Evolutionary conservation across 2,888 invertebrate species (phyloP), one percentile per base, ranked within the genome.

Genomic region (Aphodius granarius): DNA sequence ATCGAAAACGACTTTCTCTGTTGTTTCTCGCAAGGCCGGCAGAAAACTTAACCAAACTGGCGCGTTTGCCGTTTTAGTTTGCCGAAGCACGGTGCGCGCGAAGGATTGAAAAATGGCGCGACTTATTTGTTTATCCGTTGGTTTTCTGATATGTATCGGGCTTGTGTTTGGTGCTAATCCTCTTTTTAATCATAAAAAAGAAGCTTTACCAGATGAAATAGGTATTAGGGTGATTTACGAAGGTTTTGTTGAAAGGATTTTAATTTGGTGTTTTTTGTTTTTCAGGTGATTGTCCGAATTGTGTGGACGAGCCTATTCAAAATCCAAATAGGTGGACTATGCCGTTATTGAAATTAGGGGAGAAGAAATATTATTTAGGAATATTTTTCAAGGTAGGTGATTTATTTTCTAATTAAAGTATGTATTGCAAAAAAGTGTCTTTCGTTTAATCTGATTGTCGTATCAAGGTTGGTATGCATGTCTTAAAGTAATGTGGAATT

Each of bases 301-400:
- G 95, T 85, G 92, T 92, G 78, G 93, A 93, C 81, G 95, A 95
- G 79, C 90, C 92, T 76, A 90, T 80, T 68, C 84, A 84, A 3
- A 78, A 82, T 43, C 66, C 79, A 91, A 94, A 94, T 84, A 91
- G 94, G 86, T 96, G 96, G 96, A 95, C 95, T 73, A 96, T 96
- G 96, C 96, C 96, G 9, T 89, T 96, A 76, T 89, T 95, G 80
- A 95, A 95, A 85, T 91, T 95, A 68, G 96, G 96, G 66, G 95
- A 95, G 85, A 97, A 96, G 87, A 90, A 94, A 83, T 96, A 96
- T 86, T 97, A 97, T 86, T 89, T 97, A 83, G 96, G 96, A 84
- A 96, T 96, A 87, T 97, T 97, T 89, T 97, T 96, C 89, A 96
- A 96, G 94, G 96, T 96, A 90, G 89, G 87, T 84, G n/a, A 9